Evolutionary conservation across 1,140 invertebrate species (phyloP), one percentile per base, ranked within the genome.

Genomic region (Arctopsyche grandis): DNA sequence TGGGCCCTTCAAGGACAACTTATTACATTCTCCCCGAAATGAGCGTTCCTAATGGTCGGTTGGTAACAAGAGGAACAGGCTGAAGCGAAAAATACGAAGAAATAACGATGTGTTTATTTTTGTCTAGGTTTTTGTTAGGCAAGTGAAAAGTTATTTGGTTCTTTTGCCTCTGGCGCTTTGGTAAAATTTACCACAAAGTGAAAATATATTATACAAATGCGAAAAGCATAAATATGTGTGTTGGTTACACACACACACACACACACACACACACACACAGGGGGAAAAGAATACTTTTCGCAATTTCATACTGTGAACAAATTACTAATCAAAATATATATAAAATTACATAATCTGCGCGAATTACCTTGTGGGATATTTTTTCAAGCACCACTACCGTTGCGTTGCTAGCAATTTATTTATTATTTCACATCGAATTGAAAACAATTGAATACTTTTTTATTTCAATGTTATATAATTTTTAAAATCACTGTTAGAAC

Each of bases 71-170:
- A 22, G 12, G 63, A 19, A 19, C 14, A 60, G 10, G 58, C 14
- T 21, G 7, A 16, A 22, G 16, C n/a, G 19, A 29, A 24, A 66
- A 22, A 29, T 12, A 29, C 63, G 63, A 26, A 66, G 63, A 66
- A 66, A 66, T 66, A 66, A 66, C 63, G 21, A 66, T 29, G 63
- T 66, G 63, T 66, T 66, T 66, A 66, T 66, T 66, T 66, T 22
- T 66, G 24, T 66, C 63, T 29, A 29, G 24, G 63, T n/a, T 26
- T 22, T 66, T 29, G 63, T 29, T 26, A 22, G 24, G 10, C 63
- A 14, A 26, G 63, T 66, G 63, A 26, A 60, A 60, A 66, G 63
- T 66, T 66, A 26, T 66, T 66, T 26, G 24, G 63, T 22, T 66
- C 63, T 66, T 52, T 66, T 66, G 63, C 63, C 63, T 24, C 24